phyloP scores from a whole-genome alignment of 2,888 invertebrate genomes.

The Cataglyphis cursor region DNA sequence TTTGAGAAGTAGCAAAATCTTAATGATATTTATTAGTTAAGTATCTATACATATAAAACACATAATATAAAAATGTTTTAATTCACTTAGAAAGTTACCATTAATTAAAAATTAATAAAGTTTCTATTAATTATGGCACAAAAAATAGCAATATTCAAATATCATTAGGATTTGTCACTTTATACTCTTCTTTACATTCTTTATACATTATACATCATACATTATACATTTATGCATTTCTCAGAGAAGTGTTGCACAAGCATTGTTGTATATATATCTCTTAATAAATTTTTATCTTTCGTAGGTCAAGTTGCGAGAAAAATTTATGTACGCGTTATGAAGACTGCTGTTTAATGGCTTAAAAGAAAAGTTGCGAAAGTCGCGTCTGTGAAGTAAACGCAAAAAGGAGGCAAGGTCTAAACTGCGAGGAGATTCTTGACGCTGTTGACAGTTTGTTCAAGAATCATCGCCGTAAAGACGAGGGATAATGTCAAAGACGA shows the following conservation, averaged over 20 bases:
- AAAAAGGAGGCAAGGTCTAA: constrained; percentile 15
- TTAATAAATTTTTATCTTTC: constrained; percentile 13
- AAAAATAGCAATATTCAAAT: neutral
- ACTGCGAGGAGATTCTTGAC: neutral
- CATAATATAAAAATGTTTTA: neutral
- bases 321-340: constrained; percentile 20
- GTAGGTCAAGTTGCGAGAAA: neutral
- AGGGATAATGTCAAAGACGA: constrained; percentile 51
- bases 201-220: neutral
- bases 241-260: neutral
- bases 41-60: neutral
- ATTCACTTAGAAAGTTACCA: neutral
- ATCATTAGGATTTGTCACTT: neutral
- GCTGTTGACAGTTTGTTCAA: constrained; percentile 39
- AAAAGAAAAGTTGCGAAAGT: constrained; percentile 37
- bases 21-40: neutral
- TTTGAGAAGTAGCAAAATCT: neutral
- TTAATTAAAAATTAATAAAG: too few species aligned
- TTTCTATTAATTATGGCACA: neutral
- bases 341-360: constrained; percentile 28
- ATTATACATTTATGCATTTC: neutral
- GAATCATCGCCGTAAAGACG: constrained; percentile 42
- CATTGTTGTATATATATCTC: neutral
- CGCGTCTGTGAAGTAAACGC: neutral
- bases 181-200: neutral